A percentile compares a stretch with the other conserved stretches of the same genome.
phyloP scores from a whole-genome alignment of 2,113 vertebrate species.

The Podocnemis expansa region DNA sequence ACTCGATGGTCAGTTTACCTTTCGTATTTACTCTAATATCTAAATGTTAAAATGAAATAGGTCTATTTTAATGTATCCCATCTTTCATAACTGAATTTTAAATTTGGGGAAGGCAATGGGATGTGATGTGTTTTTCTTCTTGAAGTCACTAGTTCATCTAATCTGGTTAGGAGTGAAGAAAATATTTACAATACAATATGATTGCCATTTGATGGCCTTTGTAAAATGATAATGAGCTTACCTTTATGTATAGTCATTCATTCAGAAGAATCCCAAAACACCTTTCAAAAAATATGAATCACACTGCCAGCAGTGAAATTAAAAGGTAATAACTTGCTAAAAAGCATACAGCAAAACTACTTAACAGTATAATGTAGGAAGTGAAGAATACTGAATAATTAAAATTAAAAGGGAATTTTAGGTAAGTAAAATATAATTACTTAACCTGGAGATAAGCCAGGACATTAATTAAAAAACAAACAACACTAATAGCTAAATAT shows the following conservation, averaged over 20 bases:
- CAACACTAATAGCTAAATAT: not conserved
- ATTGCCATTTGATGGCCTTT: not conserved
- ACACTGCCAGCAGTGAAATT: not conserved
- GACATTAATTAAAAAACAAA: not conserved
- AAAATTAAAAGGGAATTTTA: not conserved
- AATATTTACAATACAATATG: not conserved
- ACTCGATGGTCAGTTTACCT: not conserved
- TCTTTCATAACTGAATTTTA: not conserved
- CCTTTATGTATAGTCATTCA: not conserved
- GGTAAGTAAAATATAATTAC: not conserved
- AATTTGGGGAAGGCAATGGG: not conserved
- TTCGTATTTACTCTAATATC: rapidly evolving
- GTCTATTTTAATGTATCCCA: not conserved
- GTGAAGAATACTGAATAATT: not conserved
- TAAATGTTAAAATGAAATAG: not conserved
- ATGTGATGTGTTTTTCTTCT: not conserved
- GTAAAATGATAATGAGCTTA: not conserved
- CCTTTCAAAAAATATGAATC: not conserved
- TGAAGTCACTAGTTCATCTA: rapidly evolving
- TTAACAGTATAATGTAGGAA: not conserved
- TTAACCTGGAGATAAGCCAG: not conserved
- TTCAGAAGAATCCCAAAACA: not conserved
- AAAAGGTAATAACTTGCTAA: not conserved
- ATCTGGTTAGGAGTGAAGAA: not conserved
- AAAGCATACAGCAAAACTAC: not conserved